A percentile compares a stretch with the other conserved stretches of the same genome.
Evolutionary conservation across 2,797 vertebrate species (phyloP).

Genomic region (Falco columbarius): DNA sequence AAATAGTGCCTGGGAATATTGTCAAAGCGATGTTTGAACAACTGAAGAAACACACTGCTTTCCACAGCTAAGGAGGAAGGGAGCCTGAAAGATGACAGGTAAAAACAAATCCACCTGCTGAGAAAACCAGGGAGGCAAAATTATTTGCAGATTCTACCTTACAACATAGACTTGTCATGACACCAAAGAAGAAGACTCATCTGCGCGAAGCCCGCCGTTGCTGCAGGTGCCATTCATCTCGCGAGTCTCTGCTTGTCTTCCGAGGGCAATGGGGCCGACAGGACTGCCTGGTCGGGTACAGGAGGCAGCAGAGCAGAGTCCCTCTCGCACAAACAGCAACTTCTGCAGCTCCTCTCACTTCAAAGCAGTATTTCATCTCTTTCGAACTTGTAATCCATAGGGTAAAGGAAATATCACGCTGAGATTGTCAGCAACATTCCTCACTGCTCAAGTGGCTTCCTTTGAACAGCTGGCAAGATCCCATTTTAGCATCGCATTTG

Average conservation of each 20-base stretch:
- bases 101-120: neutral
- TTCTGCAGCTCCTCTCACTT: neutral
- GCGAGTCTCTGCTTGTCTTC: neutral
- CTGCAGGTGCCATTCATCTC: neutral
- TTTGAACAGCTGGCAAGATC: conserved; percentile 27
- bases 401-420: neutral
- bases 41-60: neutral
- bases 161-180: neutral
- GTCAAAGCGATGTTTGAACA: neutral
- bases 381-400: neutral
- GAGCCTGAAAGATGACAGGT: neutral
- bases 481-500: neutral
- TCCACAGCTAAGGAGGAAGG: neutral
- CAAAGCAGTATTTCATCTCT: conserved; percentile 18
- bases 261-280: neutral
- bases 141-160: neutral
- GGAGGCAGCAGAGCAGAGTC: neutral
- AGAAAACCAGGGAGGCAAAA: neutral
- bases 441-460: conserved; percentile 20
- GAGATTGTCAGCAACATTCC: conserved; percentile 22
- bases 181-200: neutral
- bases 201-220: neutral
- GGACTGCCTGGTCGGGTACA: neutral
- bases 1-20: neutral
- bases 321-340: neutral